phyloP scores from a whole-genome alignment of 2,113 vertebrate species.

The Mormyrus iriodes region DNA sequence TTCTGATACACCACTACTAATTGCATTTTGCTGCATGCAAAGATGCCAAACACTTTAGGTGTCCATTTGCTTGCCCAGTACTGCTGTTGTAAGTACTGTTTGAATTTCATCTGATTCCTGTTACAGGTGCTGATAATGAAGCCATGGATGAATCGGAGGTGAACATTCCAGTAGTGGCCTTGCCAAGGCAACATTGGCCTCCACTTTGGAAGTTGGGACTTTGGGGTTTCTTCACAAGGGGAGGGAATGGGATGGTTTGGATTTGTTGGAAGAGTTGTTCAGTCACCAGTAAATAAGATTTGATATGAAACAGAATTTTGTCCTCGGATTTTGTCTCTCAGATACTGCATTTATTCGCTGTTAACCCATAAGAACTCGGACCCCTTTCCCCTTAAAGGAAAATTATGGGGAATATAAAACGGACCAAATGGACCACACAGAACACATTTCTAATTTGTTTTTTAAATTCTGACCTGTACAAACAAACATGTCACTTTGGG shows the following conservation, averaged over 20 bases:
- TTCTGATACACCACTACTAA: neutral
- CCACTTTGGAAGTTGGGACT: neutral
- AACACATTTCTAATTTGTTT: too few species aligned
- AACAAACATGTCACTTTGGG: too few species aligned
- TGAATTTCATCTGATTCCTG: neutral
- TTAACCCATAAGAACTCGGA: too few species aligned
- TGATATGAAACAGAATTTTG: neutral
- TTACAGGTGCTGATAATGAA: neutral
- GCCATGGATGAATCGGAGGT: neutral
- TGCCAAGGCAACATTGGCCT: neutral
- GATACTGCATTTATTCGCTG: neutral
- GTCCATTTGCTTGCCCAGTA: neutral
- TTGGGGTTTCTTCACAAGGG: neutral
- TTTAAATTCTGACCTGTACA: too few species aligned
- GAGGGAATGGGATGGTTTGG: constrained; percentile 7
- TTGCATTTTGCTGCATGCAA: neutral
- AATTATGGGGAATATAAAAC: too few species aligned
- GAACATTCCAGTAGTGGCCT: neutral
- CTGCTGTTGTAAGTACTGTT: neutral
- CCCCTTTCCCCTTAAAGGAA: too few species aligned
- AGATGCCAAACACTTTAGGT: neutral
- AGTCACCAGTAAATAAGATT: constrained; percentile 6
- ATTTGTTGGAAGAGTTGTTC: neutral
- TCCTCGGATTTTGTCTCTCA: neutral
- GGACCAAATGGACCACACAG: too few species aligned